phyloP scores from a whole-genome alignment of 1,140 invertebrate species.

The Pogonus chalceus region DNA sequence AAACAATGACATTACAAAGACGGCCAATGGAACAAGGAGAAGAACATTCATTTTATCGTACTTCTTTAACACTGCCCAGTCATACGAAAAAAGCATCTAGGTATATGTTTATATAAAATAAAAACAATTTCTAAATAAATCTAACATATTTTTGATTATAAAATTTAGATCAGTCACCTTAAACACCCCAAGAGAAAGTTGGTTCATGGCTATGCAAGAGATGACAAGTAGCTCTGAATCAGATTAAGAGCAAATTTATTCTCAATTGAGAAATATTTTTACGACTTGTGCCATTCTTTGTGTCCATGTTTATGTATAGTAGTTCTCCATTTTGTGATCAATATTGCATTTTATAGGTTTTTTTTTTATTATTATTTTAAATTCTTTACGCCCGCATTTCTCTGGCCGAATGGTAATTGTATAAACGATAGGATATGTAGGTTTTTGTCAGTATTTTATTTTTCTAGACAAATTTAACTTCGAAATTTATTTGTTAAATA shows the following conservation, averaged over 20 bases:
- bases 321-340: background rate
- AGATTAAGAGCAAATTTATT: slow-evolving; percentile 11
- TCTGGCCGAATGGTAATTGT: no score
- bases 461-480: no score
- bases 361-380: background rate
- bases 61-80: slow-evolving; percentile 56
- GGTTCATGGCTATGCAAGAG: slow-evolving; percentile 25
- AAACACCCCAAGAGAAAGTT: slow-evolving; percentile 20
- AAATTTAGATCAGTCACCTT: slow-evolving; percentile 14
- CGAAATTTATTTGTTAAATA: no score
- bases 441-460: background rate
- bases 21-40: slow-evolving; percentile 41
- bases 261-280: background rate
- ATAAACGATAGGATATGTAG: background rate
- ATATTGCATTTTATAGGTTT: background rate
- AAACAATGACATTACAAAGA: slow-evolving; percentile 61
- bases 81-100: slow-evolving; percentile 42
- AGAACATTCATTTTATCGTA: slow-evolving; percentile 49
- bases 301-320: background rate
- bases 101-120: slow-evolving; percentile 3
- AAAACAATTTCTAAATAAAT: background rate
- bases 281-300: slow-evolving; percentile 1
- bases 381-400: no score
- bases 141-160: slow-evolving; percentile 1
- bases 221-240: slow-evolving; percentile 25